A percentile compares a stretch with the other conserved stretches of the same genome.
phyloP scores from a whole-genome alignment of 2,797 vertebrate genomes.

The Potorous gilbertii region DNA sequence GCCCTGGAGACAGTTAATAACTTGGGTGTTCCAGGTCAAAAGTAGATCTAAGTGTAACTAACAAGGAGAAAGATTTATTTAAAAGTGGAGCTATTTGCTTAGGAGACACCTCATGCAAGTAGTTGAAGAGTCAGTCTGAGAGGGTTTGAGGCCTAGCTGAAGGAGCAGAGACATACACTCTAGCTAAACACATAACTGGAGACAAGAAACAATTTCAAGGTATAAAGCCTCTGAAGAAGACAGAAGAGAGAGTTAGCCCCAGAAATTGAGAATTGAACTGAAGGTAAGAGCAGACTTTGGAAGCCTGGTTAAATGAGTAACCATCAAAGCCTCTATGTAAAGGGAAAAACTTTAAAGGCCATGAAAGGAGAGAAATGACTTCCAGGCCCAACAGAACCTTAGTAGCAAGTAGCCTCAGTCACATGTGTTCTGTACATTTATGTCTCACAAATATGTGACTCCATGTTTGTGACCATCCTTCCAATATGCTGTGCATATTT shows the following conservation, averaged over 20 bases:
- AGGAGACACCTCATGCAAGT: background rate
- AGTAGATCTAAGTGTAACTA: background rate
- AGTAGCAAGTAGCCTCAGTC: background rate
- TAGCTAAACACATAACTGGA: background rate
- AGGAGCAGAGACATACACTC: background rate
- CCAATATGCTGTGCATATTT: background rate
- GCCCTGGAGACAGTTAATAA: background rate
- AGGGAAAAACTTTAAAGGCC: background rate
- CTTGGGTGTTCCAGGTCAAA: background rate
- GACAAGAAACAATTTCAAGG: background rate
- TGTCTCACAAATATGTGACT: background rate
- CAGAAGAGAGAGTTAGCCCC: background rate
- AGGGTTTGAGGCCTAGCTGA: background rate
- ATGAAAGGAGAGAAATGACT: background rate
- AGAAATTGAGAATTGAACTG: background rate
- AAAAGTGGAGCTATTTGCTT: background rate
- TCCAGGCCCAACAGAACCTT: background rate
- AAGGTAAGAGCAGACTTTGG: no score
- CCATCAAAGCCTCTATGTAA: background rate
- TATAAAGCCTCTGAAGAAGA: background rate
- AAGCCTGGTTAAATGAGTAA: background rate
- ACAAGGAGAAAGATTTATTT: background rate
- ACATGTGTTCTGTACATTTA: background rate
- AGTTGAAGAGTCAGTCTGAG: background rate
- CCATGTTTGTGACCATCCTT: background rate